Conservation (phyloP, 2,797 vertebrate genomes). For the Toxotes lorentzi region DNA sequence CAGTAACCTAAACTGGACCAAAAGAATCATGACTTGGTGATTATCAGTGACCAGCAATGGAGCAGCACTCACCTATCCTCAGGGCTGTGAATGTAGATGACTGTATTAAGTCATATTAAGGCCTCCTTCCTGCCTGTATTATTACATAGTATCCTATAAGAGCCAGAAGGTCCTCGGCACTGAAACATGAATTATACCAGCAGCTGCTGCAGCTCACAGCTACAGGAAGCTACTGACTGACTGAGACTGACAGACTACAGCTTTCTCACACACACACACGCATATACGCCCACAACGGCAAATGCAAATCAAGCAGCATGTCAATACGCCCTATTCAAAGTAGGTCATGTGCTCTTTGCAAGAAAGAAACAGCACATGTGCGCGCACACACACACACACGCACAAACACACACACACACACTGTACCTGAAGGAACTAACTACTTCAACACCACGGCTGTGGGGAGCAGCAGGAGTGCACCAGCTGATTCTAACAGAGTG, state of each 20-base stretch:
- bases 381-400: slow-evolving; percentile 20
- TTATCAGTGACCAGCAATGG: slow-evolving; percentile 49
- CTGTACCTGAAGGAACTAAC: slow-evolving; percentile 73
- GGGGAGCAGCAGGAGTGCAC: slow-evolving; percentile 36
- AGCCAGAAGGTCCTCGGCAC: slow-evolving; percentile 41
- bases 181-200: slow-evolving; percentile 50
- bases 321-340: slow-evolving; percentile 69
- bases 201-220: slow-evolving; percentile 39
- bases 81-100: slow-evolving; percentile 63
- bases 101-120: slow-evolving; percentile 71
- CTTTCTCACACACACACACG: slow-evolving; percentile 27
- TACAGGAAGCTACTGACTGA: slow-evolving; percentile 37
- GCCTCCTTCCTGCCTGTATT: slow-evolving; percentile 47
- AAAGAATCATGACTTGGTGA: slow-evolving; percentile 59
- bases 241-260: slow-evolving; percentile 7
- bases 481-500: slow-evolving; percentile 50
- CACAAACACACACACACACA: slow-evolving; percentile 29
- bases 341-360: slow-evolving; percentile 36
- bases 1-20: slow-evolving; percentile 62
- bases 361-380: not conserved
- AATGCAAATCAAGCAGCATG: slow-evolving; percentile 75
- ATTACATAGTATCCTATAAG: slow-evolving; percentile 41
- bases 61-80: slow-evolving; percentile 77
- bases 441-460: slow-evolving; percentile 47
- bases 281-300: slow-evolving; percentile 35